Conservation (phyloP, 2,113 vertebrate species). For the Mystacornis crossleyi region DNA sequence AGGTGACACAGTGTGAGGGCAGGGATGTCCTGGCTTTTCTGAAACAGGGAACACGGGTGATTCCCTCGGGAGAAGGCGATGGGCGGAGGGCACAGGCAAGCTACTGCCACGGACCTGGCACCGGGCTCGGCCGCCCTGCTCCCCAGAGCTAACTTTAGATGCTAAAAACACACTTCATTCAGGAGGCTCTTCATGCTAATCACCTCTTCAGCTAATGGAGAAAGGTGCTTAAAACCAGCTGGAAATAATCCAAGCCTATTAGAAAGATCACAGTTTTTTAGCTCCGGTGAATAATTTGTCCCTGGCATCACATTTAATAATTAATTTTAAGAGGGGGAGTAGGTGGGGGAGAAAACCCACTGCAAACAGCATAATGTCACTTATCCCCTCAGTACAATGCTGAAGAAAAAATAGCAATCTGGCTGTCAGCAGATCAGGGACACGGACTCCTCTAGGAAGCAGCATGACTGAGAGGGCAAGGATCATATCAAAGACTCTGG, state of each 20-base stretch:
- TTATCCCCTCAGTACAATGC: not conserved
- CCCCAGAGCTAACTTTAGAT: not conserved
- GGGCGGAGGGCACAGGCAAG: fast-evolving
- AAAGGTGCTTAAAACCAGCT: constrained; percentile 32
- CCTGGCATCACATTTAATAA: not conserved
- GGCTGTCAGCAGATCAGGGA: constrained; percentile 30
- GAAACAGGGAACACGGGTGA: fast-evolving
- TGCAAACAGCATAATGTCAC: not conserved
- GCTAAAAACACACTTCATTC: not conserved
- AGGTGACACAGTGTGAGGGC: not conserved
- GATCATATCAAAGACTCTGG: not conserved
- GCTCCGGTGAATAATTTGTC: not conserved
- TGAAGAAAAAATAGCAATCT: constrained; percentile 14
- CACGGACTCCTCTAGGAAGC: constrained; percentile 15
- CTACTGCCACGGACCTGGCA: fast-evolving
- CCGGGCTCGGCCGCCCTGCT: not conserved
- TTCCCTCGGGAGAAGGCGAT: not conserved
- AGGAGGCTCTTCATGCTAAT: constrained; percentile 3
- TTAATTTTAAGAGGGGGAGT: not conserved
- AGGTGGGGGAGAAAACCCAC: not conserved
- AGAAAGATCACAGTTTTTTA: not conserved
- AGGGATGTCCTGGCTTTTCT: fast-evolving
- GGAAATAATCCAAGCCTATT: constrained; percentile 12
- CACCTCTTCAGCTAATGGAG: not conserved
- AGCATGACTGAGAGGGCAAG: constrained; percentile 35